phyloP scores from a whole-genome alignment of 2,888 invertebrate species.

The Brenthis daphne region DNA sequence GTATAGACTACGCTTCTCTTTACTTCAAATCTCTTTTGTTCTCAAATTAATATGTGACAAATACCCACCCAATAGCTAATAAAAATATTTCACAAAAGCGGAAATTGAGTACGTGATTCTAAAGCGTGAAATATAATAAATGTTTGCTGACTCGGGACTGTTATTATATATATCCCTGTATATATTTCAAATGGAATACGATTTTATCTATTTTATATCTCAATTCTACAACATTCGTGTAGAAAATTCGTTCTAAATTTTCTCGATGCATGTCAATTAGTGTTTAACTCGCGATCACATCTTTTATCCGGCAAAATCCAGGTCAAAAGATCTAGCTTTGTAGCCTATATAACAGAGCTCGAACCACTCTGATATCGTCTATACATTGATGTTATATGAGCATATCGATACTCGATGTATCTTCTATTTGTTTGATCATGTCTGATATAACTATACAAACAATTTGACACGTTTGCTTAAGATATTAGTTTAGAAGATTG shows the following conservation, averaged over 20 bases:
- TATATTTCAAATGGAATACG: neutral
- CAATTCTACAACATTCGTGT: neutral
- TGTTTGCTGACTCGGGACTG: conserved; percentile 7
- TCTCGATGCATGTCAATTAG: conserved; percentile 12
- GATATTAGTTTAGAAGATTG: conserved; percentile 21
- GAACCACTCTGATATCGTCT: conserved; percentile 4
- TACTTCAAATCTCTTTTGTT: neutral
- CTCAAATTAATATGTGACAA: conserved; percentile 13
- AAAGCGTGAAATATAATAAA: conserved; percentile 17
- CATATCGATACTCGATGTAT: neutral
- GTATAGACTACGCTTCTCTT: too few species aligned
- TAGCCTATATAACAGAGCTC: neutral
- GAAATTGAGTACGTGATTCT: conserved; percentile 20
- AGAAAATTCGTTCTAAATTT: neutral
- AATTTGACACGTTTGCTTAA: conserved; percentile 36
- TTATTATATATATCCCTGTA: conserved; percentile 3
- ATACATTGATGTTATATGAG: conserved; percentile 11
- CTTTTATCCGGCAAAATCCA: conserved; percentile 12
- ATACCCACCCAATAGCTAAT: conserved; percentile 15
- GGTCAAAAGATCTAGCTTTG: conserved; percentile 14
- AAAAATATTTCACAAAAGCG: conserved; percentile 14
- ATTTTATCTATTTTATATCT: neutral
- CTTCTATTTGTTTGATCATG: conserved; percentile 24
- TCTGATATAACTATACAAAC: conserved; percentile 33
- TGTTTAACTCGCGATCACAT: conserved; percentile 5